Conservation (phyloP, 1,140 invertebrate genomes). For the Anthonomus grandis region DNA sequence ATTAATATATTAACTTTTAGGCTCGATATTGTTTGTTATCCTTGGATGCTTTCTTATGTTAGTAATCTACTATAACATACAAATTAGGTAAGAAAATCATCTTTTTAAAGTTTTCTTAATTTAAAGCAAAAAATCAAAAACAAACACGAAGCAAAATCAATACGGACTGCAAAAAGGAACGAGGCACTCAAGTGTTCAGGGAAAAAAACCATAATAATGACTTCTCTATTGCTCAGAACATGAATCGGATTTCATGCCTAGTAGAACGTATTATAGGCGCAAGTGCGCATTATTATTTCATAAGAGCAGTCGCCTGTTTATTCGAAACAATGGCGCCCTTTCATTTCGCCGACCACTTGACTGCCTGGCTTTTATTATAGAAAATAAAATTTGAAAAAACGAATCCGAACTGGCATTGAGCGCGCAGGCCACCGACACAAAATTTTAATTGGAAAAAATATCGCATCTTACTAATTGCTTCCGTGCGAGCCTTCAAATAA, state of each 20-base stretch:
- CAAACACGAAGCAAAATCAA: too few species aligned
- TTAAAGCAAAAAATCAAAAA: too few species aligned
- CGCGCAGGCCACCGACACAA: constrained; percentile 27
- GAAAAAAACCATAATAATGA: too few species aligned
- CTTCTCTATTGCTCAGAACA: constrained; percentile 14
- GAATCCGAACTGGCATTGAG: constrained; percentile 24
- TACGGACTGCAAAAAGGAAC: too few species aligned
- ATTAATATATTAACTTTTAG: too few species aligned
- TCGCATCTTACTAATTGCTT: constrained; percentile 27
- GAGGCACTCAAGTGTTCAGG: too few species aligned
- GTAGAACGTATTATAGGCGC: constrained; percentile 32
- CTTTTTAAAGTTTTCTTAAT: too few species aligned
- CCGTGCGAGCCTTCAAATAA: constrained; percentile 25
- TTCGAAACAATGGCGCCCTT: constrained; percentile 35
- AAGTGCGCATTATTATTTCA: constrained; percentile 39
- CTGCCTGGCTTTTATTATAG: constrained; percentile 31
- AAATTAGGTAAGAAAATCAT: too few species aligned
- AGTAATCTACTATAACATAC: too few species aligned
- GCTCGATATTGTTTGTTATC: too few species aligned
- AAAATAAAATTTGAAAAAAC: too few species aligned
- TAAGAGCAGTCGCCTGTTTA: constrained; percentile 38
- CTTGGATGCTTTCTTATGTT: too few species aligned
- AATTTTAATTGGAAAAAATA: constrained; percentile 40
- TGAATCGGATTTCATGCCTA: constrained; percentile 33
- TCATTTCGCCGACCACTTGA: constrained; percentile 34